Evolutionary conservation across 2,113 vertebrate species (phyloP).

Genomic region (Seriola quinqueradiata): DNA sequence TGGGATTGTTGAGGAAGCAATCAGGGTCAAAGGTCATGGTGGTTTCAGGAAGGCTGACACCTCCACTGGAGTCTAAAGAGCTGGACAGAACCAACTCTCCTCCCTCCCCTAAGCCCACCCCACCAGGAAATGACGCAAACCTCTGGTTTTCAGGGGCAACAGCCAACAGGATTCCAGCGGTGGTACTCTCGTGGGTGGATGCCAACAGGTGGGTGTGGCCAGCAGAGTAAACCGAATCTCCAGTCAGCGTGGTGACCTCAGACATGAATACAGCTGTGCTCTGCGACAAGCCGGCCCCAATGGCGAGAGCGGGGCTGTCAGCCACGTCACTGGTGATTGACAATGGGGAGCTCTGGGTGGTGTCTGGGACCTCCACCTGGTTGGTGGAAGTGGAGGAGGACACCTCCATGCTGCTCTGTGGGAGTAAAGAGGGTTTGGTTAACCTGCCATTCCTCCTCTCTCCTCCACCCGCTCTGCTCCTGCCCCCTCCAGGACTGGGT

Average conservation of each 20-base stretch:
- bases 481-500: constrained; percentile 87
- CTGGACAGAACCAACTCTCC: constrained; percentile 96
- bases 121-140: constrained; percentile 93
- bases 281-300: constrained; percentile 93
- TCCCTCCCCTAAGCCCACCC: constrained; percentile 85
- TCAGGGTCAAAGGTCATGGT: constrained; percentile 98
- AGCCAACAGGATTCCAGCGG: constrained; percentile 92
- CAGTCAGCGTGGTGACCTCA: constrained; percentile 90
- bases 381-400: constrained; percentile 92
- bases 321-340: constrained; percentile 98
- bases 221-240: constrained; percentile 95
- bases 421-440: constrained; percentile 93
- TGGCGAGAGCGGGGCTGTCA: constrained; percentile 94
- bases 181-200: constrained; percentile 83
- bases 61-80: constrained; percentile 89
- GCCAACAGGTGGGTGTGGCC: constrained; percentile 93
- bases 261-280: constrained; percentile 97
- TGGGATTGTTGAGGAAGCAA: constrained; percentile 99
- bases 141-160: constrained; percentile 95
- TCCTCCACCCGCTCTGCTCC: constrained; percentile 86
- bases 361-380: constrained; percentile 98
- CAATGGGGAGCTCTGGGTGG: constrained; percentile 97
- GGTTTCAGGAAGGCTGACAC: constrained; percentile 93
- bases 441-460: constrained; percentile 96
- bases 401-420: constrained; percentile 98